phyloP scores from a whole-genome alignment of 2,797 vertebrate species.

The Takifugu rubripes region DNA sequence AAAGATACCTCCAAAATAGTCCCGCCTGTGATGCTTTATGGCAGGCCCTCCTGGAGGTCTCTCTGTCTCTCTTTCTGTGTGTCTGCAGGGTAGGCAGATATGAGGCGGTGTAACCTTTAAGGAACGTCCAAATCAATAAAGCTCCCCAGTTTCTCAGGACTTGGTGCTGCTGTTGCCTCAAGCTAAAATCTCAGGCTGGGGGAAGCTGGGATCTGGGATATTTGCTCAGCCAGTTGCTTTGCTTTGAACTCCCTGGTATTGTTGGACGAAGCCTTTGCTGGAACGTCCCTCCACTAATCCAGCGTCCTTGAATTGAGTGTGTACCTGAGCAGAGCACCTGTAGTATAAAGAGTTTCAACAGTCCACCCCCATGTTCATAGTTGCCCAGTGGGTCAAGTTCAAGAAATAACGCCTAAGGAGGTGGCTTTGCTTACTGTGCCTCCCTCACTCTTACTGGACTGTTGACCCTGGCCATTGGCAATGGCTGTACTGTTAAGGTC shows the following conservation, averaged over 20 bases:
- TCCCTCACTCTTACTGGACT: neutral
- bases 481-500: no score
- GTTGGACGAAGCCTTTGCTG: conserved; percentile 34
- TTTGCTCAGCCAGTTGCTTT: conserved; percentile 54
- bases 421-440: neutral
- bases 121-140: conserved; percentile 68
- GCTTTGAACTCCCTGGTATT: conserved; percentile 43
- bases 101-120: conserved; percentile 71
- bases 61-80: conserved; percentile 47
- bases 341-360: conserved; percentile 14
- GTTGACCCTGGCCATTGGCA: no score
- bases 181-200: conserved; percentile 38
- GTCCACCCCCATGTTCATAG: conserved; percentile 6
- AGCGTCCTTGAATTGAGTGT: conserved; percentile 35
- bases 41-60: conserved; percentile 43
- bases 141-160: conserved; percentile 51
- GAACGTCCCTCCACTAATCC: conserved; percentile 3
- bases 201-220: conserved; percentile 43
- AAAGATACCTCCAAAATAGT: conserved; percentile 72
- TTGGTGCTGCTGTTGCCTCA: conserved; percentile 50
- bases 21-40: conserved; percentile 31
- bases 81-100: conserved; percentile 58
- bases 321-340: conserved; percentile 24
- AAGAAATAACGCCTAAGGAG: conserved; percentile 11
- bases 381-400: conserved; percentile 11